Evolutionary conservation across 2,797 vertebrate genomes (phyloP).

Genomic region (Microctenopoma stevenorrisi): DNA sequence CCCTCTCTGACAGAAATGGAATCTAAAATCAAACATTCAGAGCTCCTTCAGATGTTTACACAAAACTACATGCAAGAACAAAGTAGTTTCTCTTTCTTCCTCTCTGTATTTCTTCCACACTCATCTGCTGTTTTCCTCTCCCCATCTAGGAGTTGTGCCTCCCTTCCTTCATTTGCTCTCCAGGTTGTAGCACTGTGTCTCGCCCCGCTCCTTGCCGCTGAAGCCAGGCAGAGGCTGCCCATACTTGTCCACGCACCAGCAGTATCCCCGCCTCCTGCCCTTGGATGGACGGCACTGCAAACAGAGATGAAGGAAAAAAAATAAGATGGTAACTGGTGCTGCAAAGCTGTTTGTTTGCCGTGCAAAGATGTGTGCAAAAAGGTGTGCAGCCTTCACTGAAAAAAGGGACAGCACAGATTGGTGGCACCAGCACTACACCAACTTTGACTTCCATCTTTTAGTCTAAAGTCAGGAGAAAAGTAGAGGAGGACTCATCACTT

Average conservation of each 20-base stretch:
- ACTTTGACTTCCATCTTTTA: constrained; percentile 22
- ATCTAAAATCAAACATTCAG: constrained; percentile 66
- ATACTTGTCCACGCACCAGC: constrained; percentile 98
- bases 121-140: constrained; percentile 44
- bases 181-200: constrained; percentile 89
- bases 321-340: background rate
- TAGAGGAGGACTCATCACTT: constrained; percentile 34
- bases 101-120: constrained; percentile 23
- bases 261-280: constrained; percentile 92
- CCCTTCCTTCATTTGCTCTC: constrained; percentile 80
- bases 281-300: constrained; percentile 94
- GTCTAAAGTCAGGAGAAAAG: constrained; percentile 4
- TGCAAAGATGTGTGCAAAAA: constrained; percentile 1
- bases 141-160: constrained; percentile 43
- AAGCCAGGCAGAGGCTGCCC: constrained; percentile 90
- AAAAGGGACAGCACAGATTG: constrained; percentile 12
- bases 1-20: constrained; percentile 52
- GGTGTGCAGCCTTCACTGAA: background rate
- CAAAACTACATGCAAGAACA: constrained; percentile 71
- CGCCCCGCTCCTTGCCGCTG: constrained; percentile 84
- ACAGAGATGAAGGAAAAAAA: constrained; percentile 3
- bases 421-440: constrained; percentile 5
- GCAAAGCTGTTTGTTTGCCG: constrained; percentile 7
- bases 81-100: constrained; percentile 42
- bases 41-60: constrained; percentile 77